A percentile compares a stretch with the other conserved stretches of the same genome.
Evolutionary conservation across 1,140 invertebrate species (phyloP).

Genomic region (Papilio dardanus): DNA sequence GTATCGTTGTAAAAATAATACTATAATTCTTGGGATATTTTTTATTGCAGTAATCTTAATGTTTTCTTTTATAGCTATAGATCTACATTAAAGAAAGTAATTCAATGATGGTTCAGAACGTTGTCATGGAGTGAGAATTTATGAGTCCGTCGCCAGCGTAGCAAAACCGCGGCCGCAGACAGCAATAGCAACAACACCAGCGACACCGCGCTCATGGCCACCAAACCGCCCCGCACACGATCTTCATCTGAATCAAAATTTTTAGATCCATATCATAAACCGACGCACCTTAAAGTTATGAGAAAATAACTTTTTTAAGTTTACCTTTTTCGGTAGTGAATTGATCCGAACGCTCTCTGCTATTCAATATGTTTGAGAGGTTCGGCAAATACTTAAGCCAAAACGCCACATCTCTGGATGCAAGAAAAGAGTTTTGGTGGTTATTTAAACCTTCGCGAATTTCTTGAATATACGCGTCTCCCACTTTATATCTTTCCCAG

Average conservation of each 20-base stretch:
- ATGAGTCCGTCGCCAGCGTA: conserved; percentile 53
- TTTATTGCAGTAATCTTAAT: not conserved
- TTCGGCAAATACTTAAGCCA: conserved; percentile 77
- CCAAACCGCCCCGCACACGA: conserved; percentile 65
- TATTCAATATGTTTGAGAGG: conserved; percentile 51
- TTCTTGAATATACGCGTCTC: conserved; percentile 69
- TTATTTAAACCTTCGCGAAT: conserved; percentile 49
- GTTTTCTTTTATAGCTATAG: not conserved
- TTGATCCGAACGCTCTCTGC: conserved; percentile 57
- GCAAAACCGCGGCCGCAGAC: conserved; percentile 52
- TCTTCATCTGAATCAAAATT: conserved; percentile 54
- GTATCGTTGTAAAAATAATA: not conserved
- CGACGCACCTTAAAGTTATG: not conserved
- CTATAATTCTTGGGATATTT: not conserved
- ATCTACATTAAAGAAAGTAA: not conserved
- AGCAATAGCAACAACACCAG: conserved; percentile 59
- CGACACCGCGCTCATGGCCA: conserved; percentile 67
- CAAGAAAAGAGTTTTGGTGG: conserved; percentile 40
- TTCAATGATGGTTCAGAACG: conserved; percentile 20
- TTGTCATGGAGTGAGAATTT: conserved; percentile 45
- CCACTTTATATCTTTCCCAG: conserved; percentile 84
- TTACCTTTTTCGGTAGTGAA: conserved; percentile 63
- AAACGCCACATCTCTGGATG: conserved; percentile 60
- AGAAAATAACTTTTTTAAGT: not conserved
- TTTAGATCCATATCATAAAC: not conserved